Percentiles rank a stretch among this genome's conserved stretches.
Evolutionary conservation across 53 echinoderm and acorn worm genomes (phyloP).

Genomic region (Stichopus horrens): DNA sequence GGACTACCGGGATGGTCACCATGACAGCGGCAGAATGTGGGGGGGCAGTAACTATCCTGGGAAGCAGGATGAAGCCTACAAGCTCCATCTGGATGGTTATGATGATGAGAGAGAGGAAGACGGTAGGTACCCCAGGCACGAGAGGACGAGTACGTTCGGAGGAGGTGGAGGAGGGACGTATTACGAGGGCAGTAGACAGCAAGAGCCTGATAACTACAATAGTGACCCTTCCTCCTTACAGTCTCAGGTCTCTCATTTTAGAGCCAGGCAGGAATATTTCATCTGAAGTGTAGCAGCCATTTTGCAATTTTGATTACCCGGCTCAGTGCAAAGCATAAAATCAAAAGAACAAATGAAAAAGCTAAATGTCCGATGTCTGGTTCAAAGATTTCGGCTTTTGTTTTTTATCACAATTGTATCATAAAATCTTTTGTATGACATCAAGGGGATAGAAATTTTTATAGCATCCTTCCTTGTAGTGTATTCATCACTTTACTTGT

Average conservation of each 20-base stretch:
- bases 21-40: background rate
- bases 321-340: constrained; percentile 1
- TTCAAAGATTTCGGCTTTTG: too few species aligned
- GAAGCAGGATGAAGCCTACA: background rate
- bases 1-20: constrained; percentile 5
- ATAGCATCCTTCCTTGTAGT: too few species aligned
- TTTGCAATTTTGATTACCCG: background rate
- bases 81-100: constrained; percentile 30
- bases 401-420: too few species aligned
- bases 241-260: constrained; percentile 45
- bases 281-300: constrained; percentile 47
- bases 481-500: too few species aligned
- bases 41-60: background rate
- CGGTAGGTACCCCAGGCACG: background rate
- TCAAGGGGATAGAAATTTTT: too few species aligned
- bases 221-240: constrained; percentile 47
- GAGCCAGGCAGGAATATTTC: constrained; percentile 59
- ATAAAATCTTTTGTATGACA: too few species aligned
- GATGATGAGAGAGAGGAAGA: background rate
- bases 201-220: constrained; percentile 42
- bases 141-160: background rate
- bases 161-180: background rate
- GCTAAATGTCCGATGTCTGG: too few species aligned
- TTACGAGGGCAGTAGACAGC: constrained; percentile 36
- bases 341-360: too few species aligned